Conservation (phyloP, 1,140 invertebrate genomes). For the Cyclargus thomasi region DNA sequence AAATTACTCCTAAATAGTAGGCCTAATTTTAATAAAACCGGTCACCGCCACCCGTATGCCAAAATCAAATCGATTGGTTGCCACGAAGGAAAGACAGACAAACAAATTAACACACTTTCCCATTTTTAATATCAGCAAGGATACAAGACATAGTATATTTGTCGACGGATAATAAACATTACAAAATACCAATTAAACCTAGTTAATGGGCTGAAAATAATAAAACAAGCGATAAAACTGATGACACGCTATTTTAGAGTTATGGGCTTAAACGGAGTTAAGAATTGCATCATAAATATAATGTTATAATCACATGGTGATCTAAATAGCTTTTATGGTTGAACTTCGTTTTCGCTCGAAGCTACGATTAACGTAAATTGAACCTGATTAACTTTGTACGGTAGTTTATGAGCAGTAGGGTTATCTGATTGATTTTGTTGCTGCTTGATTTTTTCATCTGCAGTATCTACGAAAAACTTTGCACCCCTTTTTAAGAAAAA, state of each 20-base stretch:
- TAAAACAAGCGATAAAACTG: slow-evolving; percentile 1
- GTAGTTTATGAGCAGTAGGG: background rate
- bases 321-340: slow-evolving; percentile 31
- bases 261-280: slow-evolving; percentile 20
- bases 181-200: slow-evolving; percentile 4
- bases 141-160: background rate
- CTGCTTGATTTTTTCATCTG: no score
- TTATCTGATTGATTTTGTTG: background rate
- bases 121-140: no score
- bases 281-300: slow-evolving; percentile 26
- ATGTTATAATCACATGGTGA: slow-evolving; percentile 36
- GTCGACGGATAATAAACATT: background rate
- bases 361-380: background rate
- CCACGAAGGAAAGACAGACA: no score
- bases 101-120: no score
- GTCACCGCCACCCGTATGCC: no score
- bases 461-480: no score
- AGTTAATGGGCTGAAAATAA: background rate
- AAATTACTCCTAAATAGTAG: no score
- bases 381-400: background rate
- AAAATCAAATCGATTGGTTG: no score
- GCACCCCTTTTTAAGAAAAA: no score
- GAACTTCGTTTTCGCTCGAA: background rate
- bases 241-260: slow-evolving; percentile 6
- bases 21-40: no score